Conservation (phyloP, 2,888 invertebrate species). For the Aproaerema taeniolella region DNA sequence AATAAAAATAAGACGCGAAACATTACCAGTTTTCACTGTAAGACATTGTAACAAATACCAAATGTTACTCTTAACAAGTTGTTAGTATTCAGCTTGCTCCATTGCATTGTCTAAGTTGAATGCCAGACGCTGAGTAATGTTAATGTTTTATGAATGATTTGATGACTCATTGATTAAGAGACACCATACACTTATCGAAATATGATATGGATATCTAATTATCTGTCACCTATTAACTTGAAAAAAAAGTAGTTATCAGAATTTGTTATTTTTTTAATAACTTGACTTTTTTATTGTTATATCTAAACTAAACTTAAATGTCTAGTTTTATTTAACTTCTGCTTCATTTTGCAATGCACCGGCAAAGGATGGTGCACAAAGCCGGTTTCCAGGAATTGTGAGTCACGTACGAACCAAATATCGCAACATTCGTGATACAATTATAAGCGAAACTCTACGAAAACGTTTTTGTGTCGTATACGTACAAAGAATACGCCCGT, state of each 20-base stretch:
- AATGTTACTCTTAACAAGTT: conserved; percentile 35
- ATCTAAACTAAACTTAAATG: too few relatives aligned
- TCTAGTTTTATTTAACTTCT: too few relatives aligned
- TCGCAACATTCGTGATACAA: conserved; percentile 48
- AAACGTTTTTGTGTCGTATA: conserved; percentile 46
- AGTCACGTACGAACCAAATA: conserved; percentile 47
- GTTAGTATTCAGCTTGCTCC: too few relatives aligned
- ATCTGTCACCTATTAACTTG: conserved; percentile 1
- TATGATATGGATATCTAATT: conserved; percentile 22
- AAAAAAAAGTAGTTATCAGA: too few relatives aligned
- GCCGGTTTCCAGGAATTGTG: conserved; percentile 21
- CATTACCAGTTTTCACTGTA: conserved; percentile 15
- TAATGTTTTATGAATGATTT: conserved; percentile 60
- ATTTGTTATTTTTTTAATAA: too few relatives aligned
- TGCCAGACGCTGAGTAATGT: conserved; percentile 56
- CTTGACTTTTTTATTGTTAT: too few relatives aligned
- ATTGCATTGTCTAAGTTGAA: conserved; percentile 46
- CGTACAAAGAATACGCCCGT: conserved; percentile 38
- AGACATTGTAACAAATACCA: conserved; percentile 26
- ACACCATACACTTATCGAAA: conserved; percentile 45
- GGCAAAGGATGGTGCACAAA: conserved; percentile 9
- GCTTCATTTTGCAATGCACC: not conserved
- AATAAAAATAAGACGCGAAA: conserved; percentile 9
- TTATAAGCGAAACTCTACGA: conserved; percentile 38
- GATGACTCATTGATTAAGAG: conserved; percentile 56